These are phyloP conservation scores for Allolobophora icterica DNA, from an alignment of 2,888 invertebrate genomes.

Conservation along the genomic window DNA sequence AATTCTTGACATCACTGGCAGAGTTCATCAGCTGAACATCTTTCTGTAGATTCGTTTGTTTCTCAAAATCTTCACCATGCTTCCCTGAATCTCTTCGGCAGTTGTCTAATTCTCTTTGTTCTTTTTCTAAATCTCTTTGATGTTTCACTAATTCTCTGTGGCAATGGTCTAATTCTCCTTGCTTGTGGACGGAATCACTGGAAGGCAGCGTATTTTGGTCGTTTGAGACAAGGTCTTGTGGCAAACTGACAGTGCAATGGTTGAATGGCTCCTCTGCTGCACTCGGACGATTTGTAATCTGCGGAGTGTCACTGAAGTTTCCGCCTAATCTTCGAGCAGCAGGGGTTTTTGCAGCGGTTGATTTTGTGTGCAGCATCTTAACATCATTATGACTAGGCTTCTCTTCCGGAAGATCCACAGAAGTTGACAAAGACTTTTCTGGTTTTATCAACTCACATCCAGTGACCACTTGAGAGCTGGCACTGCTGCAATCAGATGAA, in stretches of 20 bases:
- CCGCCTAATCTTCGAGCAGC: neutral
- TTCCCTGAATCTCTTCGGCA: neutral
- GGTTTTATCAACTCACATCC: neutral
- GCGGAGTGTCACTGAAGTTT: neutral
- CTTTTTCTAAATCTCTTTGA: neutral
- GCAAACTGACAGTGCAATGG: too few species aligned
- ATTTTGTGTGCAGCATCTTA: neutral
- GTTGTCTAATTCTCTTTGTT: slow-evolving; percentile 11
- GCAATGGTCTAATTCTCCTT: neutral
- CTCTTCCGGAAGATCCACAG: neutral
- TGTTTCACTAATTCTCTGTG: neutral
- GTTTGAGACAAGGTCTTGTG: neutral
- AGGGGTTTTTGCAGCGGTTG: neutral
- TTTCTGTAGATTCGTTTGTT: neutral
- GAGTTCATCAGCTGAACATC: neutral
- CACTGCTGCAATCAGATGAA: neutral
- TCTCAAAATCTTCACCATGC: neutral
- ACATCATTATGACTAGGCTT: neutral
- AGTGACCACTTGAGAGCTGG: neutral
- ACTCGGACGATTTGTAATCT: neutral
- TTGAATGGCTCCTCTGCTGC: neutral
- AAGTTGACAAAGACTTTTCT: neutral
- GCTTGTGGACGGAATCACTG: neutral
- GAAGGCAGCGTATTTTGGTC: neutral
- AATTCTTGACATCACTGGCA: neutral